Conservation (phyloP, 2,113 vertebrate genomes). For the Brachyhypopomus occidentalis region DNA sequence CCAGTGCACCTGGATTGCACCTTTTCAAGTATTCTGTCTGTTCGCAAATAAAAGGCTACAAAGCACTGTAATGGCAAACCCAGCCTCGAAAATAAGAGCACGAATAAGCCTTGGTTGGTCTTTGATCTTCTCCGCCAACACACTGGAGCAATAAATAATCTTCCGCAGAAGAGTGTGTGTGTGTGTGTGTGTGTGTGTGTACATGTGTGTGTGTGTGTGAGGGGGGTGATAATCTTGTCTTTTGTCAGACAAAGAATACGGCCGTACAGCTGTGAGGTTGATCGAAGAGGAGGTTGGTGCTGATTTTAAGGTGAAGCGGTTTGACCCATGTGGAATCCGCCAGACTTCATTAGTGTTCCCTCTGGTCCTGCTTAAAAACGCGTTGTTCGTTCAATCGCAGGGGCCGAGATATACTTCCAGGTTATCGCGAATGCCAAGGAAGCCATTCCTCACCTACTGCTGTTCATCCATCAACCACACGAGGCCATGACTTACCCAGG, state of each 20-base stretch:
- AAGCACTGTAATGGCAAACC: conserved; percentile 41
- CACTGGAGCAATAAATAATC: conserved; percentile 40
- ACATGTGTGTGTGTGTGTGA: conserved; percentile 5
- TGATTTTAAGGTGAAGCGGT: conserved; percentile 30
- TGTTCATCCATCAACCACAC: background rate
- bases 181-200: conserved; percentile 3
- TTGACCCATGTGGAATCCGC: conserved; percentile 17
- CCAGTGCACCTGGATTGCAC: background rate
- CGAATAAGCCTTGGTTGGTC: conserved; percentile 41
- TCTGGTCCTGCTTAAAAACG: background rate
- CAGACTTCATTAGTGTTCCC: background rate
- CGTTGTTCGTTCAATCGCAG: conserved; percentile 14
- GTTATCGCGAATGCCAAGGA: conserved; percentile 4
- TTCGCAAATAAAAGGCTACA: conserved; percentile 38
- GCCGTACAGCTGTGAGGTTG: conserved; percentile 25
- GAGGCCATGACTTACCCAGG: background rate
- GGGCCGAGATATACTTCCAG: background rate
- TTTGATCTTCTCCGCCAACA: conserved; percentile 56
- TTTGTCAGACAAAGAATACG: conserved; percentile 33
- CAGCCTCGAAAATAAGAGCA: conserved; percentile 36
- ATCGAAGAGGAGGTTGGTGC: conserved; percentile 39
- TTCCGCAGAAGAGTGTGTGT: conserved; percentile 18
- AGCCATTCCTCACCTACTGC: background rate
- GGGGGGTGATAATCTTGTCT: background rate
- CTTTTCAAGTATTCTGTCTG: conserved; percentile 39